Evolutionary conservation across 2,113 vertebrate species (phyloP).

Genomic region (Upupa epops): DNA sequence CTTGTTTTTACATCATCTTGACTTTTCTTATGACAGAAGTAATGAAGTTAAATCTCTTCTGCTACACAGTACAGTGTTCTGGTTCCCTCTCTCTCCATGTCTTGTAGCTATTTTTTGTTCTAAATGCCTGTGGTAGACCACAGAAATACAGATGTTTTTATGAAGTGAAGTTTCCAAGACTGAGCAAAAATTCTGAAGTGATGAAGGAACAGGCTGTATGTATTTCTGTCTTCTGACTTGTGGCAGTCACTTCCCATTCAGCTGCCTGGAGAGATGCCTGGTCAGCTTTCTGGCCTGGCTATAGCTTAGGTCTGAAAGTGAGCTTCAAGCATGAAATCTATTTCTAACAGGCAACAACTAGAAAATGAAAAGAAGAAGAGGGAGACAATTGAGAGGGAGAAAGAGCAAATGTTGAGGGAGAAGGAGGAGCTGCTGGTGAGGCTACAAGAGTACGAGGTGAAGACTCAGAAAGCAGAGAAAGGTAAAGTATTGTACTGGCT

Average conservation of each 20-base stretch:
- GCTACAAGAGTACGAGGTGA: conserved; percentile 89
- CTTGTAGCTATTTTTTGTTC: background rate
- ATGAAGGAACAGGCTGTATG: background rate
- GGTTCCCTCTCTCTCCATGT: background rate
- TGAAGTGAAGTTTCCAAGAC: background rate
- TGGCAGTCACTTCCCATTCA: background rate
- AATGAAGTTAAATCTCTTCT: background rate
- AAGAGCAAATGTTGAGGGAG: conserved; percentile 90
- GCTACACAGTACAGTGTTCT: background rate
- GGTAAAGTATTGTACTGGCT: conserved; percentile 72
- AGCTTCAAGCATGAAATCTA: conserved; percentile 10
- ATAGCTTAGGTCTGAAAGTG: background rate
- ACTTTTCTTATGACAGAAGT: background rate
- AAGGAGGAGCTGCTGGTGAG: conserved; percentile 88
- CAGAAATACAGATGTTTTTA: background rate
- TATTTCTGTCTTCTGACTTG: background rate
- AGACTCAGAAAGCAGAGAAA: conserved; percentile 90
- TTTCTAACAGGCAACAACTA: conserved; percentile 83
- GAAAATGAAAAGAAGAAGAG: conserved; percentile 92
- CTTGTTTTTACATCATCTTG: background rate
- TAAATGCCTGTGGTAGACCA: background rate
- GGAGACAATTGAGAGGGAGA: conserved; percentile 88
- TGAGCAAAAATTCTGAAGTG: background rate
- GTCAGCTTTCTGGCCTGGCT: background rate
- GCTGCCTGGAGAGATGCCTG: background rate